Percentiles rank a stretch among this genome's conserved stretches.
Evolutionary conservation across 64 coral and sea anemone genomes (phyloP).

Genomic region (Porites australiensis): DNA sequence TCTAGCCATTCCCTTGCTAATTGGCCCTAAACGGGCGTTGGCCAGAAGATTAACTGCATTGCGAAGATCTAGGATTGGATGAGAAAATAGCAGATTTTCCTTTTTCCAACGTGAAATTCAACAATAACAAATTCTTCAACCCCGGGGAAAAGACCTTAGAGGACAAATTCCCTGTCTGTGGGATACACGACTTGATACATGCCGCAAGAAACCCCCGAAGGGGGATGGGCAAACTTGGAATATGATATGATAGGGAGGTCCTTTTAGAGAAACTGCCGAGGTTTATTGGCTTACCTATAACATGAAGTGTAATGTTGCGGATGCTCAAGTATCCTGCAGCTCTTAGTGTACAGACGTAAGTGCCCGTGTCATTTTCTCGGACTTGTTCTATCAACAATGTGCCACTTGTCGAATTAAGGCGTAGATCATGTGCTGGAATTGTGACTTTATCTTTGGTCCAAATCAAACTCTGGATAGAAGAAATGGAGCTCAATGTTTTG

Average conservation of each 20-base stretch:
- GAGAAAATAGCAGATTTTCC: too few species aligned
- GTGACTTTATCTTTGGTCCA: not conserved
- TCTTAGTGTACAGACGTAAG: not conserved
- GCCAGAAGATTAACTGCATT: too few species aligned
- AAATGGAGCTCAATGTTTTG: not conserved
- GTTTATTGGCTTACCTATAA: not conserved
- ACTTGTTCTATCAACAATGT: not conserved
- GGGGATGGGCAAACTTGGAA: not conserved
- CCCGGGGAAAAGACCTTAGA: too few species aligned
- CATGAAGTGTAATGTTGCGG: not conserved
- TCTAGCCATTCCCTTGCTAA: too few species aligned
- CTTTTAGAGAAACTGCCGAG: not conserved
- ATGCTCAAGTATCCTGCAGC: not conserved
- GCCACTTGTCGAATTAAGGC: not conserved
- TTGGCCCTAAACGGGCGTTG: too few species aligned
- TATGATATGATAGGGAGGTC: not conserved
- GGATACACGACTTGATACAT: too few species aligned
- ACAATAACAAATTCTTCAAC: too few species aligned
- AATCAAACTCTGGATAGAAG: not conserved
- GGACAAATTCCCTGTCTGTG: too few species aligned
- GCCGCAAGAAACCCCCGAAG: too few species aligned
- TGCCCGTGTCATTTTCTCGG: not conserved
- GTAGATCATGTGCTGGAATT: not conserved
- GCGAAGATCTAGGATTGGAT: too few species aligned
- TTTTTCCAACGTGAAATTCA: too few species aligned